Conservation (phyloP, 2,888 invertebrate species). For the Dicyrtoma fusca region DNA sequence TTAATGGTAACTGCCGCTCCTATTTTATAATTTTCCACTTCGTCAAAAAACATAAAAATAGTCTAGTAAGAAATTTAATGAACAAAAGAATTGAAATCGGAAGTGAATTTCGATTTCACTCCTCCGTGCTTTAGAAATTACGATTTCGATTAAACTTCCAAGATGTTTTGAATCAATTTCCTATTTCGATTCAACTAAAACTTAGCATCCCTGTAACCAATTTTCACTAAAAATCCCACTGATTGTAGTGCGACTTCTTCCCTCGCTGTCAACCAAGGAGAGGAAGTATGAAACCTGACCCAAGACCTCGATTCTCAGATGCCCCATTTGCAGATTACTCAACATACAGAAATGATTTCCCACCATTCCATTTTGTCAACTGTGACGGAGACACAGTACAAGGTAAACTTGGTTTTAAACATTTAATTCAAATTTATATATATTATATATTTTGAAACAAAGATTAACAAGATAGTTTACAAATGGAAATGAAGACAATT, state of each 20-base stretch:
- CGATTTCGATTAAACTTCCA: too few relatives aligned
- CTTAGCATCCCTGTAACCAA: too few relatives aligned
- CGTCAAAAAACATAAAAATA: too few relatives aligned
- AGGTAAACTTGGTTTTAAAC: slow-evolving; percentile 7
- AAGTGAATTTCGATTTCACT: too few relatives aligned
- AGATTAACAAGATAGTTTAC: slow-evolving; percentile 17
- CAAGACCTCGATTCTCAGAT: slow-evolving; percentile 37
- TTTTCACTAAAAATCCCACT: too few relatives aligned
- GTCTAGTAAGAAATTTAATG: too few relatives aligned
- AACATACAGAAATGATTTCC: slow-evolving; percentile 47
- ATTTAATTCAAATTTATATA: slow-evolving; percentile 8
- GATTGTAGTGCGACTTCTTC: slow-evolving; percentile 33
- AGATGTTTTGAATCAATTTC: too few relatives aligned
- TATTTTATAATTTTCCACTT: too few relatives aligned
- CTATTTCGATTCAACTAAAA: too few relatives aligned
- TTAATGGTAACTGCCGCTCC: too few relatives aligned
- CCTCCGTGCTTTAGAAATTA: too few relatives aligned
- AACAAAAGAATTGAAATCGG: too few relatives aligned
- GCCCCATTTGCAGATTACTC: slow-evolving; percentile 41
- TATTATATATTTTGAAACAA: slow-evolving; percentile 26
- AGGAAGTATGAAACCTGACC: slow-evolving; percentile 35
- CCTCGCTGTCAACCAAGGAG: slow-evolving; percentile 15
- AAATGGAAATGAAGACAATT: slow-evolving; percentile 8
- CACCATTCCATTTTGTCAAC: slow-evolving; percentile 45
- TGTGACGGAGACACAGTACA: slow-evolving; percentile 33